Base-by-base conservation (phyloP, 2,888 invertebrate genomes). In the Troglohyphantes excavatus region DNA sequence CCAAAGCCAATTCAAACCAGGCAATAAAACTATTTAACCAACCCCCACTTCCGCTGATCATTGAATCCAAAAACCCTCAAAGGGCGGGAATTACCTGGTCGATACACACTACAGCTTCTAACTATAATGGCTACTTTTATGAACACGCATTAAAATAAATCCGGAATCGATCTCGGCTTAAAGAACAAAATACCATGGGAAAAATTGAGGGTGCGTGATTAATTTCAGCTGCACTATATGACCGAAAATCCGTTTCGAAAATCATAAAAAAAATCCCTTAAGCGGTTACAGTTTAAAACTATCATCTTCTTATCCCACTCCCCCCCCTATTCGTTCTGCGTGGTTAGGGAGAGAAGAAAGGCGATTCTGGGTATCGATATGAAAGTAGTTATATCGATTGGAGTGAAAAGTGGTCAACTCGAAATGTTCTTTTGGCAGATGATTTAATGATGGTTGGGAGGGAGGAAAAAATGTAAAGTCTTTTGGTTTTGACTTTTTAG, bases 101-200 rank as follows among this genome's bases (percentile, higher is more conserved):
- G 86, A 79, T 79, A 82, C 70, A 61, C 82, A 89, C 75, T 76
- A 81, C 75, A 76, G 67, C 75, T 82, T 89, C n/a, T 89, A 89
- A 89, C 59, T 89, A 70, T 82, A 89, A 89, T 89, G 76, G 82
- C 88, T 61, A 76, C 76, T 82, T 78, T 89, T 89, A 89, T 82
- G 82, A 82, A 76, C 59, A 68, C 68, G 59, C 87, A 89, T 82
- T 89, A 89, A 89, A 89, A 89, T 89, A 89, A 82, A 89, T 89
- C 82, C 61, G 68, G 11, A 67, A 89, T 82, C 88, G 76, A 89
- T 89, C 61, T 21, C 17, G 19, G 72, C 13, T 23, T 46, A 53
- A 67, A 59, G 67, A 46, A 75, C 33, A 61, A 86, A 65, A 61
- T 29, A 63, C 63, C 39, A 72, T 86, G 86, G 86, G 86, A 86